Percentiles rank a stretch among this genome's conserved stretches.
Evolutionary conservation across 2,113 vertebrate genomes (phyloP).

Genomic region (Arenaria interpres): DNA sequence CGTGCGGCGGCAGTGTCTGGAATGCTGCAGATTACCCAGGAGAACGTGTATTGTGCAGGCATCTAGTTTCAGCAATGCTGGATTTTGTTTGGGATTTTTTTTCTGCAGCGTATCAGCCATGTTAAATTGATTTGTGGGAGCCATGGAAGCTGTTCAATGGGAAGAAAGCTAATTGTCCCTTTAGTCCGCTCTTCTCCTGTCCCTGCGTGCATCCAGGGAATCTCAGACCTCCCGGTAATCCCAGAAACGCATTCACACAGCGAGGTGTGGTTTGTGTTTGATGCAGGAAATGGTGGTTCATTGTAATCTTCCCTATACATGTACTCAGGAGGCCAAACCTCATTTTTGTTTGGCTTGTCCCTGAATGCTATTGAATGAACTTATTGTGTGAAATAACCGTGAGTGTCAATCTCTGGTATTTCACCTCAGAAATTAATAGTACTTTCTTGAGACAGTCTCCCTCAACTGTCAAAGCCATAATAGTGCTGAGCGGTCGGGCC

Average conservation of each 20-base stretch:
- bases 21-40: slow-evolving; percentile 1
- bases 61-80: not conserved
- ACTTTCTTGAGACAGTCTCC: slow-evolving; percentile 41
- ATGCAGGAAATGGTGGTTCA: not conserved
- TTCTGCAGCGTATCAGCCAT: not conserved
- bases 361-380: not conserved
- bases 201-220: not conserved
- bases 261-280: not conserved
- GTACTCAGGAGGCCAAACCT: not conserved
- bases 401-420: slow-evolving; percentile 46
- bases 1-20: not conserved
- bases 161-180: not conserved
- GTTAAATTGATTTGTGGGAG: slow-evolving; percentile 32
- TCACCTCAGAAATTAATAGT: slow-evolving; percentile 58
- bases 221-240: not conserved
- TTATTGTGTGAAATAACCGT: slow-evolving; percentile 45
- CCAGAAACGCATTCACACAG: not conserved
- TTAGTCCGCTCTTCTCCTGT: not conserved
- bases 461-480: slow-evolving; percentile 45
- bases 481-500: not conserved
- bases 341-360: slow-evolving; percentile 31
- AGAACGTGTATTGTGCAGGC: not conserved
- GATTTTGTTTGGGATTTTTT: not conserved
- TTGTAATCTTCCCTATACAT: not conserved
- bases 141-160: not conserved